A percentile compares a stretch with the other conserved stretches of the same genome.
These are phyloP conservation scores for Sepioteuthis lessoniana DNA, from an alignment of 2,888 invertebrate genomes.

Conservation along the genomic window DNA sequence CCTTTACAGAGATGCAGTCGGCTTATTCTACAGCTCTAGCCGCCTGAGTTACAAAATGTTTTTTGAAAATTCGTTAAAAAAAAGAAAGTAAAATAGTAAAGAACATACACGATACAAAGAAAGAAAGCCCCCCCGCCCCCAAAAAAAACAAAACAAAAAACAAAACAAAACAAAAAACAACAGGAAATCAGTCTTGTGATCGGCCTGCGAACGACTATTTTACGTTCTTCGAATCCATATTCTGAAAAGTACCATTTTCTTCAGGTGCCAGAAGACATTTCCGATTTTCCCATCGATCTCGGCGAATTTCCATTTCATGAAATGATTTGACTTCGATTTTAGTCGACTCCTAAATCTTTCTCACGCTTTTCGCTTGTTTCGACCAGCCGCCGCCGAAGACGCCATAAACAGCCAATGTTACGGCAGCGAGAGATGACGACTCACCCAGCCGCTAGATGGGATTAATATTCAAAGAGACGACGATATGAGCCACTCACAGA, in stretches of 20 bases:
- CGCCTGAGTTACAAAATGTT: too few species aligned
- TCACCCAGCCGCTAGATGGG: background rate
- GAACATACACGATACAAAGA: too few species aligned
- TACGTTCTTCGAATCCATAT: background rate
- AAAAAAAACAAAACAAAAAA: background rate
- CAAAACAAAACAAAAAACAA: background rate
- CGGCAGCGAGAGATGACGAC: background rate
- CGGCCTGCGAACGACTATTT: background rate
- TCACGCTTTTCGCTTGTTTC: background rate
- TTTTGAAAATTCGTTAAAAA: background rate
- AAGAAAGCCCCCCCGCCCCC: too few species aligned
- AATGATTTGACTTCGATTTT: conserved; percentile 33
- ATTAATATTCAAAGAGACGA: background rate
- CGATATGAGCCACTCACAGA: background rate
- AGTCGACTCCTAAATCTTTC: background rate
- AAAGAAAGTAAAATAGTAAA: background rate
- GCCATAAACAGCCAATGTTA: background rate
- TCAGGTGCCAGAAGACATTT: conserved; percentile 18
- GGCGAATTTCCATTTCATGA: conserved; percentile 20
- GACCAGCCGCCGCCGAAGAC: background rate
- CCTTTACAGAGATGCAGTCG: too few species aligned
- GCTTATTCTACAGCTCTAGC: too few species aligned
- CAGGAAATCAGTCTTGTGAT: too few species aligned
- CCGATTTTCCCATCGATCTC: conserved; percentile 33
- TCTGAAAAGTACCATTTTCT: background rate